These are phyloP conservation scores for Menura novaehollandiae DNA, from an alignment of 2,113 vertebrate genomes.

Conservation along the genomic window DNA sequence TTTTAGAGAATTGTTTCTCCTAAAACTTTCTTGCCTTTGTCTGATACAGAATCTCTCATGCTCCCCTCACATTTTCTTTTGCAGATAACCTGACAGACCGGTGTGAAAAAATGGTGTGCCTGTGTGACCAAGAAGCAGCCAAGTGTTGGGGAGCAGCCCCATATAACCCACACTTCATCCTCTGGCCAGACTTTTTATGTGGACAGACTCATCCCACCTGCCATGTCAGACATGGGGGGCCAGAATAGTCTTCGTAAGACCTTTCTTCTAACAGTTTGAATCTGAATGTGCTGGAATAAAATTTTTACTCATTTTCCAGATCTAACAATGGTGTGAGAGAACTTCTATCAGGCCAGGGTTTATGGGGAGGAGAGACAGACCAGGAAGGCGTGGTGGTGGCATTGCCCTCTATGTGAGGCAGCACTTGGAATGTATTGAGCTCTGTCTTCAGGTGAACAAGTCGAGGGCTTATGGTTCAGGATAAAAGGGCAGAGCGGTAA, in stretches of 20 bases:
- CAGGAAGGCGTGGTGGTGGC: background rate
- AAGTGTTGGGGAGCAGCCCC: slow-evolving; percentile 78
- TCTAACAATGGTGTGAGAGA: background rate
- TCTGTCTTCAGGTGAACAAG: background rate
- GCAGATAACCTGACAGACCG: slow-evolving; percentile 79
- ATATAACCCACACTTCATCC: slow-evolving; percentile 71
- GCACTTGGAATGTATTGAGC: background rate
- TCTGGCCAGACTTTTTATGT: slow-evolving; percentile 85
- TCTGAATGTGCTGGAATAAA: slow-evolving; percentile 29
- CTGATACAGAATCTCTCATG: background rate
- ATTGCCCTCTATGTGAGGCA: background rate
- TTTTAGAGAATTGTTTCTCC: background rate
- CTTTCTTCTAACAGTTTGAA: background rate
- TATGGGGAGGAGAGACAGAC: background rate
- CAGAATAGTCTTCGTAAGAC: background rate
- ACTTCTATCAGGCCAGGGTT: background rate
- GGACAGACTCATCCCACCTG: slow-evolving; percentile 77
- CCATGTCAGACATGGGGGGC: background rate
- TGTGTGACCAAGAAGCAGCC: slow-evolving; percentile 84
- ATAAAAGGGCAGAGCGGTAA: background rate
- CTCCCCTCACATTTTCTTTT: slow-evolving; percentile 42
- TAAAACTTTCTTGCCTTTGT: background rate
- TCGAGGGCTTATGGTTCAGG: background rate
- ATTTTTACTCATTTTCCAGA: background rate
- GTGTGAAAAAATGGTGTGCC: slow-evolving; percentile 85